Base-by-base conservation (phyloP, 2,888 invertebrate genomes). In the Alsophila aescularia region DNA sequence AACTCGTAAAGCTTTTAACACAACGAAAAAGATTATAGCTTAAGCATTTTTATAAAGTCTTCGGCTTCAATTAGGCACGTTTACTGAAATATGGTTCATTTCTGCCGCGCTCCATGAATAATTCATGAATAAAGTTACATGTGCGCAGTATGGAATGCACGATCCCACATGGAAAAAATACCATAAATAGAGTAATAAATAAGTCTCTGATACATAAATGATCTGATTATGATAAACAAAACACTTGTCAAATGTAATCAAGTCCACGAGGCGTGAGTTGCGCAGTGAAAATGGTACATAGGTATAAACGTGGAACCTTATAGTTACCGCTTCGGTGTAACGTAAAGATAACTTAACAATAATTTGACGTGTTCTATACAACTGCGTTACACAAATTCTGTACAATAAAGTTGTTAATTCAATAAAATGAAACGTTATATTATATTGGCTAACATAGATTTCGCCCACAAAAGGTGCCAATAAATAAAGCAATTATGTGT, bases 201-300 rank as follows among this genome's bases (percentile, higher is more conserved):
- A 67, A 66, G 53, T 60, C 56, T 60, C 51, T 62, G 68, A 68
- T 64, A 70, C 54, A 62, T 66, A 70, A 64, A 71, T 80, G 77
- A 67, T 78, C 76, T 79, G 79, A 81, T 83, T 85, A 81, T 66
- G 64, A 56, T 64, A 67, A 65, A 62, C 62, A 68, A n/a, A 69
- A 70, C 58, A 67, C 54, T 52, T 66, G 65, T 58, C 61, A 60
- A 67, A 72, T 69, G 73, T 85, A 78, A 87, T 82, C 61, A 70
- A 87, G 70, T 79, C 86, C 90, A 89, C 89, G 88, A 80, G 90
- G 69, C 44, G 42, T 47, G 48, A 51, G 63, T 81, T 80, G 79
- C 83, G 86, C 73, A 81, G 81, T 66, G 71, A 79, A n/a, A 81
- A 73, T 68, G 58, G 24, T 27, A 16, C 29, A 9, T 15, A 42